Evolutionary conservation across 2,797 vertebrate species (phyloP).

Genomic region (Manis pentadactyla): DNA sequence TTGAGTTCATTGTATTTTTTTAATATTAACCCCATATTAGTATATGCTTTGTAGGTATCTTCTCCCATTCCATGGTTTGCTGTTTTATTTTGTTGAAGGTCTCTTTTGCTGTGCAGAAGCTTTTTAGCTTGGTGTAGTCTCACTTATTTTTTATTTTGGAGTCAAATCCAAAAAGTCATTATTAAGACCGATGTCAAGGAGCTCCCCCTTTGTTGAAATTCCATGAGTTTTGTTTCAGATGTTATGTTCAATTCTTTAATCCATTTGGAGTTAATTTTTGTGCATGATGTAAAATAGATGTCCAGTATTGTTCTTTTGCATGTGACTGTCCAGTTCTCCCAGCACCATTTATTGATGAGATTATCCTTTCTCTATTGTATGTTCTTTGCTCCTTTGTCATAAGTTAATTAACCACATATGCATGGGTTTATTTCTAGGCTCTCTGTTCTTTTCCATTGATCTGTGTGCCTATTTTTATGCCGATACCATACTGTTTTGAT

Average conservation of each 20-base stretch:
- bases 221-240: not conserved
- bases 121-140: not conserved
- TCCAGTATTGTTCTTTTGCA: not conserved
- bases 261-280: not conserved
- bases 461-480: not conserved
- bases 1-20: not conserved
- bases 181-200: not conserved
- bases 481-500: not conserved
- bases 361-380: not conserved
- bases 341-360: not conserved
- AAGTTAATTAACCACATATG: not conserved
- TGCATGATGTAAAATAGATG: not conserved
- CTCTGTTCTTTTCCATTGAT: not conserved
- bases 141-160: not conserved
- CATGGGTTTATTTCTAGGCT: not conserved
- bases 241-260: not conserved
- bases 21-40: not conserved
- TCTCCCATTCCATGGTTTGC: not conserved
- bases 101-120: not conserved
- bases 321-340: not conserved
- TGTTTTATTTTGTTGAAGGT: not conserved
- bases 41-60: not conserved
- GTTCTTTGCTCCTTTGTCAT: not conserved
- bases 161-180: not conserved
- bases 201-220: not conserved